Evolutionary conservation across 2,113 vertebrate genomes (phyloP).

Genomic region (Xyrauchen texanus): DNA sequence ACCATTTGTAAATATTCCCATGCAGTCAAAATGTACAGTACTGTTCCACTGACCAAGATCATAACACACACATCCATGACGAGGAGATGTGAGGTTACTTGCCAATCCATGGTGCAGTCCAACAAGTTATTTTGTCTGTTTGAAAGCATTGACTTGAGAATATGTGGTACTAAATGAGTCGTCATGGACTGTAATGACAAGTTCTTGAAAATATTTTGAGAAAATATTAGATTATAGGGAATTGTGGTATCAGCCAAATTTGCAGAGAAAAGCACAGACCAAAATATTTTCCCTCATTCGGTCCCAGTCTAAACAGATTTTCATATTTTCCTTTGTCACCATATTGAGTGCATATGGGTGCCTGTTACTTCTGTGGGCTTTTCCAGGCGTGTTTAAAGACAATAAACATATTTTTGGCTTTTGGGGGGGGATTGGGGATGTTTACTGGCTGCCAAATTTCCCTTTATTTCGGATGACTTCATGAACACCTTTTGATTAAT

Average conservation of each 20-base stretch:
- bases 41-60: background rate
- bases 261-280: slow-evolving; percentile 39
- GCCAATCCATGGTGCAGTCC: background rate
- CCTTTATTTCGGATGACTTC: background rate
- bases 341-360: slow-evolving; percentile 54
- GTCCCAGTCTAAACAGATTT: slow-evolving; percentile 54
- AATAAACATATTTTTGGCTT: slow-evolving; percentile 32
- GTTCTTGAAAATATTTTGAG: background rate
- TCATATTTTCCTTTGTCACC: slow-evolving; percentile 52
- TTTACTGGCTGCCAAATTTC: slow-evolving; percentile 26
- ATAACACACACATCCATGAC: background rate
- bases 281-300: slow-evolving; percentile 37
- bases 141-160: background rate
- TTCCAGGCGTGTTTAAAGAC: slow-evolving; percentile 29
- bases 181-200: background rate
- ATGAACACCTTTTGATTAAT: slow-evolving; percentile 21
- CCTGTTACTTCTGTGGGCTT: slow-evolving; percentile 5
- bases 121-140: background rate
- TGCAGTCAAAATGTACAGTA: slow-evolving; percentile 36
- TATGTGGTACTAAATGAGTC: background rate
- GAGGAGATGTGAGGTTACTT: background rate
- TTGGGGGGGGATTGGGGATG: background rate
- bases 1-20: slow-evolving; percentile 39
- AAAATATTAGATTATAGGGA: background rate
- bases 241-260: slow-evolving; percentile 20